These are phyloP conservation scores for Aphelinus atriplicis DNA, from an alignment of 1,140 invertebrate species.

Conservation along the genomic window DNA sequence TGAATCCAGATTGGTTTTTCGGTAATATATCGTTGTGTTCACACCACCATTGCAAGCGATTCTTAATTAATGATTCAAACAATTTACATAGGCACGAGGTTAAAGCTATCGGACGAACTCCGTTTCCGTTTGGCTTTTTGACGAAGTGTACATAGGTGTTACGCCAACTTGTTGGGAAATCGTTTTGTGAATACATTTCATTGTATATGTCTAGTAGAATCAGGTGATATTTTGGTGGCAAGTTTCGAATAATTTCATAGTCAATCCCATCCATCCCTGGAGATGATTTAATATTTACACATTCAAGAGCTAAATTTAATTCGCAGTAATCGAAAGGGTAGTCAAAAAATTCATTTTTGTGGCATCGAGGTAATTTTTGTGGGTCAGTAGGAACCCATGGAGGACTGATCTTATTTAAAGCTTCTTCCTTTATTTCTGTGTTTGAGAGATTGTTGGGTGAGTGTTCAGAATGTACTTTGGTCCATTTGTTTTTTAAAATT, in stretches of 20 bases:
- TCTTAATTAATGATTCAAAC: too few species aligned
- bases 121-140: too few species aligned
- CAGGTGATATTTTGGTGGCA: not conserved
- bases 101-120: too few species aligned
- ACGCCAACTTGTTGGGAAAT: too few species aligned
- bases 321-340: not conserved
- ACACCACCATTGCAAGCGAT: too few species aligned
- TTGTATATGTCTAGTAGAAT: constrained; percentile 12
- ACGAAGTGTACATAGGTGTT: too few species aligned
- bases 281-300: constrained; percentile 3
- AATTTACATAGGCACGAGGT: too few species aligned
- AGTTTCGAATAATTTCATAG: constrained; percentile 1
- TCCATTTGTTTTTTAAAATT: constrained; percentile 20
- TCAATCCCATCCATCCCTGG: constrained; percentile 1
- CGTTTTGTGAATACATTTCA: not conserved
- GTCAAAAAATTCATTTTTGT: constrained; percentile 10
- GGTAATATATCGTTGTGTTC: too few species aligned
- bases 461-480: not conserved
- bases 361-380: not conserved
- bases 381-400: not conserved
- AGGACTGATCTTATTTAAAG: constrained; percentile 2
- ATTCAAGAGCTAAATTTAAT: constrained; percentile 1
- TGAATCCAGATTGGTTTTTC: too few species aligned
- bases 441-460: not conserved
- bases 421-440: not conserved